Conservation (phyloP, 2,113 vertebrate species). For the Hypomesus transpacificus region DNA sequence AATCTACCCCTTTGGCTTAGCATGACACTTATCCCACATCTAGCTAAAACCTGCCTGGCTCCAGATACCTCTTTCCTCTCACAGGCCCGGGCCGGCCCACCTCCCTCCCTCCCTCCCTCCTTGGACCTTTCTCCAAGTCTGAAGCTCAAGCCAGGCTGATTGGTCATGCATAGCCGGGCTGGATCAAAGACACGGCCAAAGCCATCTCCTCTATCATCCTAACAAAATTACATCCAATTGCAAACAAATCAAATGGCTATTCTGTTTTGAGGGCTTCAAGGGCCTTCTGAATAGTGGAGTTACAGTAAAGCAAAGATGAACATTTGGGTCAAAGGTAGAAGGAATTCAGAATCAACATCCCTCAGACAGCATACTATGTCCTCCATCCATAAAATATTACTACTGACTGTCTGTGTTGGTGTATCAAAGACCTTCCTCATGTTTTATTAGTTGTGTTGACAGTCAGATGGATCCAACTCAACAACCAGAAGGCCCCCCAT, state of each 20-base stretch:
- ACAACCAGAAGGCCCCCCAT: conserved; percentile 16
- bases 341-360: conserved; percentile 25
- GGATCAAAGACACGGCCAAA: conserved; percentile 48
- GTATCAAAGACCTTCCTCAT: conserved; percentile 54
- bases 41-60: conserved; percentile 52
- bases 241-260: conserved; percentile 7
- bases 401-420: conserved; percentile 21
- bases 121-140: conserved; percentile 26
- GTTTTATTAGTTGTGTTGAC: conserved; percentile 58
- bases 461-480: conserved; percentile 42
- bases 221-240: neutral
- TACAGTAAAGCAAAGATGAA: conserved; percentile 9
- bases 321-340: neutral
- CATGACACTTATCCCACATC: conserved; percentile 60
- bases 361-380: conserved; percentile 6
- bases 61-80: conserved; percentile 45
- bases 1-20: conserved; percentile 54
- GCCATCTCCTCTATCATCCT: conserved; percentile 19
- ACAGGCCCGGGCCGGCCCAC: conserved; percentile 14
- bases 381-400: conserved; percentile 18
- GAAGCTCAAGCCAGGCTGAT: conserved; percentile 30
- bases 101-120: conserved; percentile 17
- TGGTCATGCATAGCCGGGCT: conserved; percentile 28
- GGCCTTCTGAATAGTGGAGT: conserved; percentile 6
- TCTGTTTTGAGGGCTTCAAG: neutral